A percentile compares a stretch with the other conserved stretches of the same genome.
These are phyloP conservation scores for Lanius collurio DNA, from an alignment of 2,113 vertebrate genomes.

Conservation along the genomic window DNA sequence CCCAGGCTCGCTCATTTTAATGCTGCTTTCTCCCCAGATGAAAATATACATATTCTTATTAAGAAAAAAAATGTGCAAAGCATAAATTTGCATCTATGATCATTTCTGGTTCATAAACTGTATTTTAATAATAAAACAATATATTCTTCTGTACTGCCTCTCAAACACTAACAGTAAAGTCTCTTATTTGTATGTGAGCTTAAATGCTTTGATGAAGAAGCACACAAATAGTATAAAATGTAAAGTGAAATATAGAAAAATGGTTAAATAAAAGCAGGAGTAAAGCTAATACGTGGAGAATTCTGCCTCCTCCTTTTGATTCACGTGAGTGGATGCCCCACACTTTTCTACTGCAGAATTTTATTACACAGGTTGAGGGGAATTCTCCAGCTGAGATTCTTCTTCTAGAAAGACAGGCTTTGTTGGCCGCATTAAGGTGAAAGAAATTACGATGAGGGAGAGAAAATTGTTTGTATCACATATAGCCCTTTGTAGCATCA, in stretches of 20 bases:
- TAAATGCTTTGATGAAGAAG: neutral
- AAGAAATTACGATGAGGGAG: neutral
- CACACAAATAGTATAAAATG: neutral
- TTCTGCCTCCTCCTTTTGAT: neutral
- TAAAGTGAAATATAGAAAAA: neutral
- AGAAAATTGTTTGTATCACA: neutral
- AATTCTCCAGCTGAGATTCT: neutral
- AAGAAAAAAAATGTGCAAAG: slow-evolving; percentile 36
- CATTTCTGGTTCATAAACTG: slow-evolving; percentile 43
- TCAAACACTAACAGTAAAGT: neutral
- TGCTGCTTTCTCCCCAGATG: slow-evolving; percentile 46
- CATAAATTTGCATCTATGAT: slow-evolving; percentile 49
- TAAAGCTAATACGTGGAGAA: neutral
- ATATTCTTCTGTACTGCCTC: neutral
- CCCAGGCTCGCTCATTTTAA: slow-evolving; percentile 37
- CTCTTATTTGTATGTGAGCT: neutral
- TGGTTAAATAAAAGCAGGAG: neutral
- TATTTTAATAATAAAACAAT: slow-evolving; percentile 34
- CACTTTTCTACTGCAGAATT: neutral
- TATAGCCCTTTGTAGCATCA: neutral
- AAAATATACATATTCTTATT: slow-evolving; percentile 52
- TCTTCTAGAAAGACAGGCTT: neutral
- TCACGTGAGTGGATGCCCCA: neutral
- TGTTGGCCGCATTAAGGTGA: neutral
- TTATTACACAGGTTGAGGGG: neutral